These are phyloP conservation scores for Neosilurus mollespiculum DNA, from an alignment of 2,797 vertebrate genomes.

Conservation along the genomic window DNA sequence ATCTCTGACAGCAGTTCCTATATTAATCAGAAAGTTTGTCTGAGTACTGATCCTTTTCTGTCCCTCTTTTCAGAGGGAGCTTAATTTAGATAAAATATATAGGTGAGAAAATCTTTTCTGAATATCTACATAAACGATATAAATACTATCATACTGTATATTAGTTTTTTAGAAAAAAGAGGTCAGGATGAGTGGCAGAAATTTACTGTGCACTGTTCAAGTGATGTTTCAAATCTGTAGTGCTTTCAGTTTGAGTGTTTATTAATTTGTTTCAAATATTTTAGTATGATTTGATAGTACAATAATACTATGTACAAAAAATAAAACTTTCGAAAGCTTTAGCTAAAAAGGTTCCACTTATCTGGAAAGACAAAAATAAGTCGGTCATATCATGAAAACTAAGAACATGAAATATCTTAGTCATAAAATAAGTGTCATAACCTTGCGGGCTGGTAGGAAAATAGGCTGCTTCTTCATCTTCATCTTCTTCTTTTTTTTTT, in stretches of 20 bases:
- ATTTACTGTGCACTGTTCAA: background rate
- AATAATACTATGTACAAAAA: conserved; percentile 52
- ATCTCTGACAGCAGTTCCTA: conserved; percentile 26
- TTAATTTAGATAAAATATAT: background rate
- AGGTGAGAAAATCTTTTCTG: background rate
- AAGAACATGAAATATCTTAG: conserved; percentile 15
- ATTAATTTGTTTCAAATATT: conserved; percentile 33
- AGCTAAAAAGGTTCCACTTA: conserved; percentile 18
- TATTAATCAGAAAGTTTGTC: conserved; percentile 17
- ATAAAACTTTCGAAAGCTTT: background rate
- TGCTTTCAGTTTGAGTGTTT: conserved; percentile 28
- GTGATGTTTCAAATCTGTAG: too few relatives aligned
- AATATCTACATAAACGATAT: background rate
- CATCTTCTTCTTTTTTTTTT: too few relatives aligned
- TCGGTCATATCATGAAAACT: conserved; percentile 11
- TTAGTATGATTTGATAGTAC: conserved; percentile 9
- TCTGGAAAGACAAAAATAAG: background rate
- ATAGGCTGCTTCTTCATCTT: background rate
- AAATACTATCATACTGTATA: background rate
- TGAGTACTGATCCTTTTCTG: conserved; percentile 2
- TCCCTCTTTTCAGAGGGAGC: background rate
- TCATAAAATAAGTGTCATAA: conserved; percentile 6
- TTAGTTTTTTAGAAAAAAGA: background rate
- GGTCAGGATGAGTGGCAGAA: background rate
- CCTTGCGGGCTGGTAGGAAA: conserved; percentile 13